Evolutionary conservation across 2,797 vertebrate species (phyloP).

Genomic region (Fratercula arctica): DNA sequence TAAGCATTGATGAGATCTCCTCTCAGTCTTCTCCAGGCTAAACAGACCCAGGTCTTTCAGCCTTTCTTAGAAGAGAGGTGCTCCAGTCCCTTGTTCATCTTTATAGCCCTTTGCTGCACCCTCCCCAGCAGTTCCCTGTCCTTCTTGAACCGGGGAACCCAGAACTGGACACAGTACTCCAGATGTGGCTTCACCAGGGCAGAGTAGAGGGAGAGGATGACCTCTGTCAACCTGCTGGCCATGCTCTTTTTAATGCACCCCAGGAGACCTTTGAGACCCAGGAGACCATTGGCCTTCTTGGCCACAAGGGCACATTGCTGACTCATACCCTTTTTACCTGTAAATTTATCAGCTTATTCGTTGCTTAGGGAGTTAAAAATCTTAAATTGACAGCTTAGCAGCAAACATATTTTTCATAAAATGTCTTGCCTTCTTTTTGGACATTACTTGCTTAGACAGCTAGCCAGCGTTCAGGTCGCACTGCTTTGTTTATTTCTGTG

Average conservation of each 20-base stretch:
- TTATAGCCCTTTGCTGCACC: neutral
- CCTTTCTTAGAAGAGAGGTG: neutral
- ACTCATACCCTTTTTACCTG: neutral
- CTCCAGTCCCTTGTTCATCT: neutral
- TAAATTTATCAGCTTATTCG: neutral
- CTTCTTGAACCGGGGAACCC: neutral
- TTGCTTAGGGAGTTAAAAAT: neutral
- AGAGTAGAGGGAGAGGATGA: neutral
- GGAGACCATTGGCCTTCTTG: neutral
- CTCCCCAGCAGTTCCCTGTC: neutral
- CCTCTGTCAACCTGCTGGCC: neutral
- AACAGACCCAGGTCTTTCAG: neutral
- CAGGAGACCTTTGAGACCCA: neutral
- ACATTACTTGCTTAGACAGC: neutral
- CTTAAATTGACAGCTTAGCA: neutral
- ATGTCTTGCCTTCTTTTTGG: neutral
- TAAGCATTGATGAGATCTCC: neutral
- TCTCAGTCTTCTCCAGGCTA: neutral
- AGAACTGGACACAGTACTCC: neutral
- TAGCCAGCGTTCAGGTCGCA: neutral
- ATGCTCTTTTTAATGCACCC: neutral
- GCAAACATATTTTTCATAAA: fast-evolving
- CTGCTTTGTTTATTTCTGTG: neutral
- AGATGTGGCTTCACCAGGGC: neutral
- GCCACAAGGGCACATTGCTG: neutral